A percentile compares a stretch with the other conserved stretches of the same genome.
These are phyloP conservation scores for Acestrorhynchus altus DNA, from an alignment of 2,797 vertebrate genomes.

Conservation along the genomic window DNA sequence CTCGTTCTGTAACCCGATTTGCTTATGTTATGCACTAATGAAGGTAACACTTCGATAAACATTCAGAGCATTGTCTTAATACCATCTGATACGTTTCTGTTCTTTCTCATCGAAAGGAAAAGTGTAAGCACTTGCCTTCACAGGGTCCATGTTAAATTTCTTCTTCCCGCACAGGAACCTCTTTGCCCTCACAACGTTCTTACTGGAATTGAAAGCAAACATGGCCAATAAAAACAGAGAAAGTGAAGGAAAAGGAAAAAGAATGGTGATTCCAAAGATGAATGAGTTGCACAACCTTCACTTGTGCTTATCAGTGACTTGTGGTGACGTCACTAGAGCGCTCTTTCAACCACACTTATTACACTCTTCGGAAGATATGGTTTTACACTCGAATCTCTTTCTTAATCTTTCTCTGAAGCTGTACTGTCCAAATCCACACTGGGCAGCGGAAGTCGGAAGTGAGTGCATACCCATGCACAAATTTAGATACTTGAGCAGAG, in stretches of 20 bases:
- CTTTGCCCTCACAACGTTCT: slow-evolving; percentile 77
- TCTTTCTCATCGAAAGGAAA: not conserved
- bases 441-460: slow-evolving; percentile 51
- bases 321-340: not conserved
- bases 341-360: not conserved
- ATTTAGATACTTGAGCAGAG: no score
- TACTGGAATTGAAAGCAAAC: slow-evolving; percentile 71
- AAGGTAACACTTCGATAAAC: no score
- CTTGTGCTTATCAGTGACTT: not conserved
- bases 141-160: slow-evolving; percentile 94
- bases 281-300: not conserved
- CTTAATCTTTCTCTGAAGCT: slow-evolving; percentile 13
- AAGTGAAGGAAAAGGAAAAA: no score
- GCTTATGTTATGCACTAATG: not conserved
- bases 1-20: slow-evolving; percentile 30
- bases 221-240: no score
- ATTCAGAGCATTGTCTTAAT: no score
- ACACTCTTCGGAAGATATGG: not conserved
- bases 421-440: not conserved
- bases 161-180: slow-evolving; percentile 85
- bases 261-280: not conserved
- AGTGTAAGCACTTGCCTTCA: slow-evolving; percentile 74
- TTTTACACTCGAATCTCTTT: not conserved
- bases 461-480: not conserved
- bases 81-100: not conserved